Evolutionary conservation across 1,140 invertebrate species (phyloP), one percentile per base, ranked within the genome.

Genomic region (Drosophila tani): DNA sequence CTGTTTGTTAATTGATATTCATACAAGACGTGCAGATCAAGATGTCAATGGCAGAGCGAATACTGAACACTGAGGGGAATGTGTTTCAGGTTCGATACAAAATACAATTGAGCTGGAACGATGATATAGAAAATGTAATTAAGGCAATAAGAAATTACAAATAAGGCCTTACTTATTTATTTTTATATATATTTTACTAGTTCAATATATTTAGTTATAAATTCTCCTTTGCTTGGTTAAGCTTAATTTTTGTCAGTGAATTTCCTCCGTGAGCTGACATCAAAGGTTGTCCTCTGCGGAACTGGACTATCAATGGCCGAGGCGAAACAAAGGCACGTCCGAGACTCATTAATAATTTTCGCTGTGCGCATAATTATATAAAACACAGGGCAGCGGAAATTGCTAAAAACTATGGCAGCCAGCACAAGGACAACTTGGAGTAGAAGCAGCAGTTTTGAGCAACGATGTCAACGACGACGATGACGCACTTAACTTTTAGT

Each of bases 1-100:
- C 40, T 63, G 43, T 57, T 69, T 69, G 69, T 85, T 90, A 90
- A 90, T 90, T 90, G 85, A 90, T 85, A 90, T 90, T 82, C 81
- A 80, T 85, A 90, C 82, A 90, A 85, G 70, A 82, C 67, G 49
- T 70, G 56, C 63, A 75, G 82, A 81, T 79, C 81, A 90, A 69
- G 68, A 70, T 90, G 85, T 90, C 82, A 84, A 43, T 62, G 51
- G 8, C 58, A 75, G 27, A 53, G 47, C 15, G 60, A 51, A 6
- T 6, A 29, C 27, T 11, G 32, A 3, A 53, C 32, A 41, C 43
- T 27, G 47, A 24, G 46, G 15, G n/a, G 47, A 38, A 62, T 51
- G 11, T 3, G 32, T 35, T 3, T n/a, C 0, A 17, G 17, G 5
- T 17, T 3, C 14, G 17, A 35, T 19, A 35, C 14, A 35, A 32